Evolutionary conservation across 2,113 vertebrate species (phyloP).

Genomic region (Glareola pratincola): DNA sequence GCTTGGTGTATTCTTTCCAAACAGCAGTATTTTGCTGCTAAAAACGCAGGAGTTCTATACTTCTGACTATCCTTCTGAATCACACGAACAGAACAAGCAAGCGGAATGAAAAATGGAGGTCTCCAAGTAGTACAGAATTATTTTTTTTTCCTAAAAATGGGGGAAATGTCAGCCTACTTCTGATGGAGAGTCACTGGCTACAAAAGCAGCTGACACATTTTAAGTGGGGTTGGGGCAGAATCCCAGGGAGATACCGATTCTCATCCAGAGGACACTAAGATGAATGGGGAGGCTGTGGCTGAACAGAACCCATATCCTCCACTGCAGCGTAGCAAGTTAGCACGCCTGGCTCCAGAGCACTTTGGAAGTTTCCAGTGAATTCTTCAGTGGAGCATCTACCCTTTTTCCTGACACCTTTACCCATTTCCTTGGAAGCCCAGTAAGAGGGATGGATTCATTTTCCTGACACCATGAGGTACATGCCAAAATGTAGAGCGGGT

Average conservation of each 20-base stretch:
- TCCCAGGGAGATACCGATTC: not conserved
- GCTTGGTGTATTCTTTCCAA: not conserved
- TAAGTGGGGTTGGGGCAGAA: not conserved
- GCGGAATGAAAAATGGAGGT: not conserved
- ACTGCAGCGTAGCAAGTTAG: not conserved
- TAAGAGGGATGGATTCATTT: not conserved
- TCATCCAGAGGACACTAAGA: not conserved
- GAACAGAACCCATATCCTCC: not conserved
- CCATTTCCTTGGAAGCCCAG: not conserved
- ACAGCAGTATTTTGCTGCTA: not conserved
- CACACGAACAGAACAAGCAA: not conserved
- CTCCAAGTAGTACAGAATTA: not conserved
- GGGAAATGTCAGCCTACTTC: not conserved
- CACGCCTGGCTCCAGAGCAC: not conserved
- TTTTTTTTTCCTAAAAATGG: not conserved
- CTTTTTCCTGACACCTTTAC: not conserved
- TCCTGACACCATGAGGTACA: not conserved
- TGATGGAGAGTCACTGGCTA: not conserved
- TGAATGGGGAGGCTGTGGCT: not conserved
- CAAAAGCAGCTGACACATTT: not conserved
- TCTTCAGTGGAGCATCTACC: not conserved
- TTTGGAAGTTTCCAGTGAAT: not conserved
- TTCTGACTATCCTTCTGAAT: not conserved
- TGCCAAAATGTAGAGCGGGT: not conserved
- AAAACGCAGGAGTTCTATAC: not conserved